A percentile compares a stretch with the other conserved stretches of the same genome.
phyloP scores from a whole-genome alignment of 2,888 invertebrate genomes.

The Synergus gifuensis region DNA sequence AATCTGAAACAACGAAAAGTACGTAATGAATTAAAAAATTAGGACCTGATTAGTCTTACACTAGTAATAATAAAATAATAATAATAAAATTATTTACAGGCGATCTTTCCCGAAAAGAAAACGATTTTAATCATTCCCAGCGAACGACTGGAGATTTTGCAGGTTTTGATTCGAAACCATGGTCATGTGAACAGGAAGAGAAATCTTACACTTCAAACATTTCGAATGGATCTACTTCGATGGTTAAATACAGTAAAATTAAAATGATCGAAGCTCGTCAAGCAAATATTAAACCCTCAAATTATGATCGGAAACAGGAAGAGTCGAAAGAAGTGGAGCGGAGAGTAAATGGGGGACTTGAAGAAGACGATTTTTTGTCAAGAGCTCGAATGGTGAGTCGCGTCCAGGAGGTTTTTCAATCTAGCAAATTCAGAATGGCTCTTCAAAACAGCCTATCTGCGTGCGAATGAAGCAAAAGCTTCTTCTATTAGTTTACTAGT shows the following conservation, averaged over 20 bases:
- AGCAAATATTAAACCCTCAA: constrained; percentile 4
- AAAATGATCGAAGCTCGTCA: constrained; percentile 15
- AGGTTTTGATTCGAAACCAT: constrained; percentile 19
- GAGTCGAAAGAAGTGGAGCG: neutral
- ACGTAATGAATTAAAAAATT: neutral
- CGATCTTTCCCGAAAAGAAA: neutral
- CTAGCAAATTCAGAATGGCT: constrained; percentile 1
- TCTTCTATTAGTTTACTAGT: neutral
- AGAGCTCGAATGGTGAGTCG: constrained; percentile 34
- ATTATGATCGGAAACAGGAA: neutral
- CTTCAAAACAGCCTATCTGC: neutral
- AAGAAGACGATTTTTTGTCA: neutral
- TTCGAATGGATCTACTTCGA: constrained; percentile 17
- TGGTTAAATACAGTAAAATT: constrained; percentile 10
- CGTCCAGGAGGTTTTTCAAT: neutral
- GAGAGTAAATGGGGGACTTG: constrained; percentile 6
- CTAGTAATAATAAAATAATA: too few species aligned
- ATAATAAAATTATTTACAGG: neutral
- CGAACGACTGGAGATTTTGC: neutral
- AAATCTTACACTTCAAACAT: constrained; percentile 41
- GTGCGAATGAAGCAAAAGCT: neutral
- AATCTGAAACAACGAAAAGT: constrained; percentile 12
- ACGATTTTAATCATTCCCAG: constrained; percentile 1
- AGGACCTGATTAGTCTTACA: too few species aligned
- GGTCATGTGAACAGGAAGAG: constrained; percentile 45